Evolutionary conservation across 1,140 invertebrate species (phyloP).

Genomic region (Zaprionus ornatus): DNA sequence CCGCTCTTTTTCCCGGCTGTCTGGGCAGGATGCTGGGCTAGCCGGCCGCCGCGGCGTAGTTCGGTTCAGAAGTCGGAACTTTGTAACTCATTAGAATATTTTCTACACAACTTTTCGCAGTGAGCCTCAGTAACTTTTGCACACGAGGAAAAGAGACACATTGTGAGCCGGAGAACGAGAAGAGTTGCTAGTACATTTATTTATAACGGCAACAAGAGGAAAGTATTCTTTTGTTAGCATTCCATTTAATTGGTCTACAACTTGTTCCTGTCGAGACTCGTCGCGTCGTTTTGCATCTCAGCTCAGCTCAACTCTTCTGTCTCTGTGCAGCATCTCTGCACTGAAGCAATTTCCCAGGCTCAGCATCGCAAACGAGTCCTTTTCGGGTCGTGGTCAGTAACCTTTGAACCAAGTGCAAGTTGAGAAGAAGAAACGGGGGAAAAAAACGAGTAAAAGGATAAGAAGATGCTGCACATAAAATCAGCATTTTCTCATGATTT

Average conservation of each 20-base stretch:
- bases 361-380: slow-evolving; percentile 16
- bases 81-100: slow-evolving; percentile 80
- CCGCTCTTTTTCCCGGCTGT: slow-evolving; percentile 16
- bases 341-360: slow-evolving; percentile 59
- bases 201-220: slow-evolving; percentile 48
- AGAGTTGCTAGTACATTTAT: slow-evolving; percentile 57
- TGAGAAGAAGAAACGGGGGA: neutral
- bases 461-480: slow-evolving; percentile 68
- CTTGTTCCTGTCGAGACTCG: slow-evolving; percentile 66
- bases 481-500: slow-evolving; percentile 69
- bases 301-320: neutral
- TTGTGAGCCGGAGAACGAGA: slow-evolving; percentile 11
- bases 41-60: neutral
- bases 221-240: slow-evolving; percentile 70
- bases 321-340: neutral
- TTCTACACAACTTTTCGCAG: slow-evolving; percentile 60
- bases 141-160: slow-evolving; percentile 29
- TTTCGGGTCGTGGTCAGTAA: slow-evolving; percentile 56
- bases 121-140: slow-evolving; percentile 48
- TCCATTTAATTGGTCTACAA: slow-evolving; percentile 78
- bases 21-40: slow-evolving; percentile 46
- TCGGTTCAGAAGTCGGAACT: slow-evolving; percentile 40
- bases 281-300: slow-evolving; percentile 7
- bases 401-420: slow-evolving; percentile 67
- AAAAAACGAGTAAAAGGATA: slow-evolving; percentile 45